These are phyloP conservation scores for Cariama cristata DNA, from an alignment of 2,113 vertebrate species.

Conservation along the genomic window DNA sequence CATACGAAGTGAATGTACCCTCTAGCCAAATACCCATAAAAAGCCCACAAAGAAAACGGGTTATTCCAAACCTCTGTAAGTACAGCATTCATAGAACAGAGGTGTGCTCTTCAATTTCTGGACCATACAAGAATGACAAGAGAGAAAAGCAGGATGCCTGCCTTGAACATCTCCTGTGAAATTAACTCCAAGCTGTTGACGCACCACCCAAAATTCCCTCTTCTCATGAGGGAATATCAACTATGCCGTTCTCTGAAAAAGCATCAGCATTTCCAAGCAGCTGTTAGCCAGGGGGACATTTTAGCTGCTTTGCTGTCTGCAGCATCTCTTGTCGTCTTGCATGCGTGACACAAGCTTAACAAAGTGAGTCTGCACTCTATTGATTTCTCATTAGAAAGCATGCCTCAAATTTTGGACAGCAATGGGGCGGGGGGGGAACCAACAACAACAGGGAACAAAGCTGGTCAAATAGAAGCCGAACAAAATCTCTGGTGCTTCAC, in stretches of 20 bases:
- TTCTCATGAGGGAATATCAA: neutral
- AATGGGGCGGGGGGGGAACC: rapidly evolving
- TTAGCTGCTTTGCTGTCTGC: neutral
- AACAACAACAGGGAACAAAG: neutral
- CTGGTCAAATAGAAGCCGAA: neutral
- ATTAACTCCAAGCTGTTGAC: neutral
- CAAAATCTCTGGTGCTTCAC: neutral
- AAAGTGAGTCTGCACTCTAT: neutral
- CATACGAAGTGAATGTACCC: neutral
- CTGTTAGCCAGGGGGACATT: neutral
- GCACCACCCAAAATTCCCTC: neutral
- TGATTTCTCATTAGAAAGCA: constrained; percentile 8
- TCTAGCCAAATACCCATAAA: neutral
- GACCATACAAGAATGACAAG: rapidly evolving
- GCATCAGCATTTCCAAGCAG: neutral
- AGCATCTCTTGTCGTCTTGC: neutral
- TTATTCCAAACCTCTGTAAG: neutral
- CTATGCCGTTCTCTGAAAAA: neutral
- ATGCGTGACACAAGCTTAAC: neutral
- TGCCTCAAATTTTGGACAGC: neutral
- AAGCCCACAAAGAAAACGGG: neutral
- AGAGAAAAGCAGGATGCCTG: neutral
- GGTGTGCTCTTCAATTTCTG: neutral
- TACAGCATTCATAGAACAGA: neutral
- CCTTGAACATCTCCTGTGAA: neutral